A percentile compares a stretch with the other conserved stretches of the same genome.
These are phyloP conservation scores for Tortrix viridana DNA, from an alignment of 2,888 invertebrate genomes.

Conservation along the genomic window DNA sequence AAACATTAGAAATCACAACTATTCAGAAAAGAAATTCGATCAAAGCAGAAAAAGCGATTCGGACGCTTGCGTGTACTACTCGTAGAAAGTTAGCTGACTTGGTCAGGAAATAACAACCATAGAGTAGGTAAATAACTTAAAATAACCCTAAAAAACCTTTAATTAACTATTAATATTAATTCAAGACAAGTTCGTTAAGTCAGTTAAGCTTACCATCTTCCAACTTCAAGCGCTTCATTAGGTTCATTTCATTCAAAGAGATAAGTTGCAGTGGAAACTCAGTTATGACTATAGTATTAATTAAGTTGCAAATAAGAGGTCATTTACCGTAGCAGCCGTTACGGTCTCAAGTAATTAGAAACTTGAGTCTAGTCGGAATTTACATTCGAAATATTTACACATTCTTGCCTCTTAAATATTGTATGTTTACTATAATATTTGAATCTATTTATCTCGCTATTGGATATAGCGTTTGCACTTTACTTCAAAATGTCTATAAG, in stretches of 20 bases:
- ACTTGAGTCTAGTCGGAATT: conserved; percentile 46
- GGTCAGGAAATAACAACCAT: background rate
- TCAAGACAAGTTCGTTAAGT: background rate
- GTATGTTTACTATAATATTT: background rate
- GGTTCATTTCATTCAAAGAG: conserved; percentile 27
- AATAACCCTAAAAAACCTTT: no score
- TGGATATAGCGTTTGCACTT: conserved; percentile 21
- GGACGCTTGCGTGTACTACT: no score
- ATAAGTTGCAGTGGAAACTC: conserved; percentile 5
- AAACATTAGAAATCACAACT: no score
- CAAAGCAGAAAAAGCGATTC: no score
- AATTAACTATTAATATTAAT: background rate
- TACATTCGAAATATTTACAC: conserved; percentile 3
- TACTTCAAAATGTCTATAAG: background rate
- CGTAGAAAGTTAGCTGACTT: background rate
- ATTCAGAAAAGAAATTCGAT: no score
- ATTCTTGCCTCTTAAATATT: conserved; percentile 1
- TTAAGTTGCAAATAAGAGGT: conserved; percentile 22
- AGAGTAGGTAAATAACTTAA: no score
- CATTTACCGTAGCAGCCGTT: conserved; percentile 52
- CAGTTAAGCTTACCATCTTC: conserved; percentile 23
- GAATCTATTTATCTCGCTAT: background rate
- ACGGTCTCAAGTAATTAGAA: conserved; percentile 54
- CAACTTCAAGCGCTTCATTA: conserved; percentile 25
- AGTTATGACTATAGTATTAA: conserved; percentile 1